These are phyloP conservation scores for Diarsia dahlii DNA, from an alignment of 2,888 invertebrate species.

Conservation along the genomic window DNA sequence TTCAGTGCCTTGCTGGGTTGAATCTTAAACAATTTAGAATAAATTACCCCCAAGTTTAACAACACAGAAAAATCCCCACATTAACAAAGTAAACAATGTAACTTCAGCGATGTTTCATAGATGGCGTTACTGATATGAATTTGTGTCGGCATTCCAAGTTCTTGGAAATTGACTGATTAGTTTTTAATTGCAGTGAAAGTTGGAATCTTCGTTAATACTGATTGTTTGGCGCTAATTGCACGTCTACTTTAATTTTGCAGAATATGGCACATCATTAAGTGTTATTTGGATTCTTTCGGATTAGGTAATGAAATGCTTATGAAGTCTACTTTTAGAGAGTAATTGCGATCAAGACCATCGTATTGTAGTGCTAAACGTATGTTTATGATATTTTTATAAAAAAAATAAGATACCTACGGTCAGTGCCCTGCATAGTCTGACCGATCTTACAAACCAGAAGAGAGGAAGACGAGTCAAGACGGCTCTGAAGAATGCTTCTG, in stretches of 20 bases:
- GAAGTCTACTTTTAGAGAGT: not conserved
- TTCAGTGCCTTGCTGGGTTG: not conserved
- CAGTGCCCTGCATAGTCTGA: not conserved
- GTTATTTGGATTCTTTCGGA: constrained; percentile 11
- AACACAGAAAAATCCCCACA: no score
- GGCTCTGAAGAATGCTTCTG: no score
- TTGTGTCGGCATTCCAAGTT: constrained; percentile 40
- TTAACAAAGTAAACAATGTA: constrained; percentile 6
- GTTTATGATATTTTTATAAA: not conserved
- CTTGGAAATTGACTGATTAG: constrained; percentile 60
- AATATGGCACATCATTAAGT: constrained; percentile 42
- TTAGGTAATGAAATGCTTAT: constrained; percentile 29
- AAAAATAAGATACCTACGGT: no score
- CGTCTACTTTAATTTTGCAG: constrained; percentile 31
- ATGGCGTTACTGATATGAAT: constrained; percentile 61
- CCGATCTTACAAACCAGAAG: not conserved
- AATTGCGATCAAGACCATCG: not conserved
- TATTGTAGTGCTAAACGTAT: not conserved
- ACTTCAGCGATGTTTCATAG: constrained; percentile 43
- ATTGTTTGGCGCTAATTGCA: constrained; percentile 46
- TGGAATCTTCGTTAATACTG: constrained; percentile 49
- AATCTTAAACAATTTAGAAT: no score
- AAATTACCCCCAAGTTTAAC: no score
- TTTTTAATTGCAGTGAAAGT: constrained; percentile 67
- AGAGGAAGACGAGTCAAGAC: not conserved